Evolutionary conservation across 1,140 invertebrate species (phyloP).

Genomic region (Apis dorsata): DNA sequence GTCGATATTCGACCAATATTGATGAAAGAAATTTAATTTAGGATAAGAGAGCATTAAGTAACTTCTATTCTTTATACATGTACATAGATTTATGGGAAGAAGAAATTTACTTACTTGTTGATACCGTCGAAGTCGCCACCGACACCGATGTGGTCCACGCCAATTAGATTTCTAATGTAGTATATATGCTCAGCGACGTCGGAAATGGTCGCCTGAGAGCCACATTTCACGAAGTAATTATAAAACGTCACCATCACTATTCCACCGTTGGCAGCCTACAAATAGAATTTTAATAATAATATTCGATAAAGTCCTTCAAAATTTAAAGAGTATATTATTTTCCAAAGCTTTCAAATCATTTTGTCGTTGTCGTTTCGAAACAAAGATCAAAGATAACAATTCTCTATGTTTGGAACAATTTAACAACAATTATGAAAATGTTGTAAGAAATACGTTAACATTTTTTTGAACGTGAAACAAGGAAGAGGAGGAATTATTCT

Average conservation of each 20-base stretch:
- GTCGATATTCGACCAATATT: too few relatives aligned
- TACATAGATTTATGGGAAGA: too few relatives aligned
- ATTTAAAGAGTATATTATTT: background rate
- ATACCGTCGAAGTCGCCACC: conserved; percentile 83
- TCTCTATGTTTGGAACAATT: too few relatives aligned
- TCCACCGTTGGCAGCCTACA: conserved; percentile 89
- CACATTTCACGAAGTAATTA: conserved; percentile 91
- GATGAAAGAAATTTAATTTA: too few relatives aligned
- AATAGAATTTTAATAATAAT: background rate
- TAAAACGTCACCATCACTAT: conserved; percentile 95
- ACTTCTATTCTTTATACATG: too few relatives aligned
- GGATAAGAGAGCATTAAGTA: too few relatives aligned
- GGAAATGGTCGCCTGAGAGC: conserved; percentile 85
- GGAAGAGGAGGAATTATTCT: background rate
- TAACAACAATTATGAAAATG: too few relatives aligned
- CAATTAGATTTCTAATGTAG: conserved; percentile 82
- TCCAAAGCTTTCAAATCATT: too few relatives aligned
- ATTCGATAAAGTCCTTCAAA: background rate
- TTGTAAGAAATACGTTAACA: too few relatives aligned
- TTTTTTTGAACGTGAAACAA: too few relatives aligned
- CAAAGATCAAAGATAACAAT: too few relatives aligned
- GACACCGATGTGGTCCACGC: conserved; percentile 83
- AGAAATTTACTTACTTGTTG: conserved; percentile 78
- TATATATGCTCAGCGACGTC: conserved; percentile 86
- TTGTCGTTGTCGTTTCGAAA: too few relatives aligned